Base-by-base conservation (phyloP, 2,113 vertebrate genomes). In the Myrmophylax atrothorax region DNA sequence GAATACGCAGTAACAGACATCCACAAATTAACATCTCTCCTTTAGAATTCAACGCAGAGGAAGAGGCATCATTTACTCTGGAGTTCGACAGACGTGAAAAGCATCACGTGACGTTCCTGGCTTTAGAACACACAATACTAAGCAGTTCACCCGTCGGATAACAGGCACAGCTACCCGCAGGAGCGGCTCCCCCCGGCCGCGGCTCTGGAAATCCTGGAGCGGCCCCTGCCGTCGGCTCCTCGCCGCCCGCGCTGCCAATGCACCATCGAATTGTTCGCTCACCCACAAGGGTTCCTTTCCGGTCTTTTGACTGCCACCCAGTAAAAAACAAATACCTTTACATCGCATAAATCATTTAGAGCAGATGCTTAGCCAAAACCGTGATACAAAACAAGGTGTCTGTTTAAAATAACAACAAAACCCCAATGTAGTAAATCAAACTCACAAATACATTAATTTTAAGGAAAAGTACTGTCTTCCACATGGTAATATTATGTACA, bases 221-320 rank as follows among this genome's bases (percentile, higher is more conserved):
- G 87, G 96, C 97, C 95, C 94, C 98, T 98, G 96, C 84, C 28
- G 98, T 14, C 25, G 14, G 15, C 67, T 62, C 37, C 59, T 11
- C 17, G 73, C 53, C 33, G 12, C 33, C 47, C 33, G 33, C n/a
- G 16, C 60, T 40, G 60, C 37, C 37, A 13, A 18, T 3, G 19
- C 24, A 0, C 47, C 2, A 3, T 3, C 4, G 10, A 5, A 13
- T 6, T 4, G 17, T 18, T 33, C 2, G 3, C 68, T 23, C 35
- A 3, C 23, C 35, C 42, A 10, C 14, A 5, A 17, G 26, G 37
- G 9, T 2, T 42, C 13, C 56, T 63, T 28, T 7, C 31, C 17
- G 6, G 18, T 3, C 44, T 11, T 64, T 9, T 12, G 46, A 1
- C 29, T 17, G 42, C 64, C 47, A 0, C 5, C 16, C 6, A 5